Conservation (phyloP, 1,140 invertebrate genomes). For the Whitmania pigra region DNA sequence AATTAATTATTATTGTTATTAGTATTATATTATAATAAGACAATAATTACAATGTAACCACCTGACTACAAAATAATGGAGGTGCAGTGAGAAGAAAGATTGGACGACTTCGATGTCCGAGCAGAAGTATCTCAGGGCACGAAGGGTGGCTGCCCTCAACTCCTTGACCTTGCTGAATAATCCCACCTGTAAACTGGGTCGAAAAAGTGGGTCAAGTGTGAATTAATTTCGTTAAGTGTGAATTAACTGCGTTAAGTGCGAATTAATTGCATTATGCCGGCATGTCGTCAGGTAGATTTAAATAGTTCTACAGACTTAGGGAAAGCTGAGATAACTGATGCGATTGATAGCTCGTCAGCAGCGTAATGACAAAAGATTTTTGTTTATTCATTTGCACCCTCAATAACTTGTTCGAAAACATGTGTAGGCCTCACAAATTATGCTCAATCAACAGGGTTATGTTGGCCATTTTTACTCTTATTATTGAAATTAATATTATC, state of each 20-base stretch:
- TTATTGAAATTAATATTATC: no score
- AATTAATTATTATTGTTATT: no score
- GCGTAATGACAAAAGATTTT: not conserved
- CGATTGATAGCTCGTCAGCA: not conserved
- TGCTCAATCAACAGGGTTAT: no score
- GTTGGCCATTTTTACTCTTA: no score
- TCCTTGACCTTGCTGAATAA: conserved; percentile 73
- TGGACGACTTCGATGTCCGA: conserved; percentile 61
- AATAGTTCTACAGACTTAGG: not conserved
- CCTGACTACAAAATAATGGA: conserved; percentile 66
- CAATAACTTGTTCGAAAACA: no score
- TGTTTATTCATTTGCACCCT: no score
- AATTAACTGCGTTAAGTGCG: no score
- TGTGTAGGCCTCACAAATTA: no score
- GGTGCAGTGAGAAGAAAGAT: conserved; percentile 61
- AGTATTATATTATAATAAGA: no score
- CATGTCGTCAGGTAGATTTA: no score
- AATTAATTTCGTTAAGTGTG: not conserved
- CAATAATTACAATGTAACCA: no score
- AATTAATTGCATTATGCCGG: no score
- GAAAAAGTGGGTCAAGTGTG: conserved; percentile 11
- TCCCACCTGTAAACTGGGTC: conserved; percentile 63
- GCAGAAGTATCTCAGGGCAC: conserved; percentile 70
- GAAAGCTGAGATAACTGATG: not conserved
- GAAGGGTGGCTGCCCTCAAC: conserved; percentile 69